These are phyloP conservation scores for Anomalospiza imberbis DNA, from an alignment of 2,797 vertebrate genomes.

Conservation along the genomic window DNA sequence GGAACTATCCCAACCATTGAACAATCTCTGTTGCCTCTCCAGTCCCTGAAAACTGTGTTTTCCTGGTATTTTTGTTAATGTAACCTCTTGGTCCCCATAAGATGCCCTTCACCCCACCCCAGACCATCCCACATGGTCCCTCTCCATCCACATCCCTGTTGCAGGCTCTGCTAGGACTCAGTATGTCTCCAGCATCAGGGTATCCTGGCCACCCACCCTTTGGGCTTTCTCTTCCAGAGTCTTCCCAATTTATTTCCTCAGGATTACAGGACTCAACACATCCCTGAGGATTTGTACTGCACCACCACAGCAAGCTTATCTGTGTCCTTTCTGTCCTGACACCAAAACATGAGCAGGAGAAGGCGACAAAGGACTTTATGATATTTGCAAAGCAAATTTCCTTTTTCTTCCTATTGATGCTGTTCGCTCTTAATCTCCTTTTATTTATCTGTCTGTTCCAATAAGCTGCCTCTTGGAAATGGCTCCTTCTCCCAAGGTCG, in stretches of 20 bases:
- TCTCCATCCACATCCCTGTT: accelerated
- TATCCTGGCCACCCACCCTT: neutral
- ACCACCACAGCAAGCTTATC: neutral
- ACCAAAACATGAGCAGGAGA: neutral
- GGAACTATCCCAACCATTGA: neutral
- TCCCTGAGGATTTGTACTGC: neutral
- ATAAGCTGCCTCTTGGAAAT: neutral
- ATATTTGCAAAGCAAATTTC: conserved; percentile 16
- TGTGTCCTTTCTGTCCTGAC: neutral
- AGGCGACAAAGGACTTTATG: neutral
- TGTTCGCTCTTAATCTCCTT: neutral
- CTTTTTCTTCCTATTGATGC: conserved; percentile 9
- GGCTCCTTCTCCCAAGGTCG: neutral
- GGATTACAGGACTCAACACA: neutral
- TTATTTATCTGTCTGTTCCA: neutral
- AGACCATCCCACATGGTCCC: neutral
- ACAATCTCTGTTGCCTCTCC: neutral
- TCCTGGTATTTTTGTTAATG: neutral
- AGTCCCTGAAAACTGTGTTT: neutral
- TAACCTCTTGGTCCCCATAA: neutral
- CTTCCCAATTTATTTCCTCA: neutral
- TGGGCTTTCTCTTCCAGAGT: neutral
- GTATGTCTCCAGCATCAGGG: neutral
- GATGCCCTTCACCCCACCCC: neutral
- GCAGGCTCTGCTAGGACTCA: neutral